Conservation (phyloP, 2,888 invertebrate genomes). For the Osmoderma eremita region DNA sequence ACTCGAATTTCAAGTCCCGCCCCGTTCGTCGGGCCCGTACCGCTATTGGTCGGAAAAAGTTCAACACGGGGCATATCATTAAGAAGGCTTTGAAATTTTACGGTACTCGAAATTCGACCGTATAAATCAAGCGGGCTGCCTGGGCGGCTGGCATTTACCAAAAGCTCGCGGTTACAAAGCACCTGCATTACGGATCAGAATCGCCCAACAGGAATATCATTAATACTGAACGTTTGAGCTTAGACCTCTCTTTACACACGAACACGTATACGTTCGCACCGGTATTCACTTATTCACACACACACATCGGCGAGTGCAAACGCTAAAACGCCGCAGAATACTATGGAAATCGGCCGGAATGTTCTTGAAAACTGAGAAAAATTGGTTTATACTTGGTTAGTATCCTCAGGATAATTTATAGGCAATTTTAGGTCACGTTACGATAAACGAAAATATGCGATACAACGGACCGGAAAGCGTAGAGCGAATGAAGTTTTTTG, state of each 20-base stretch:
- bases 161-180: constrained; percentile 47
- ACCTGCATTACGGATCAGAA: constrained; percentile 53
- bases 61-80: constrained; percentile 63
- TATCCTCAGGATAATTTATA: constrained; percentile 56
- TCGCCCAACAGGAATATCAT: constrained; percentile 56
- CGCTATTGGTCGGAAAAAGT: constrained; percentile 63
- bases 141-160: constrained; percentile 47
- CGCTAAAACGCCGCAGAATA: constrained; percentile 45
- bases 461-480: constrained; percentile 36
- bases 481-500: constrained; percentile 33
- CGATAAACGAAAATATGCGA: constrained; percentile 45
- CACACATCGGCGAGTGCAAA: constrained; percentile 17
- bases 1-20: constrained; percentile 55
- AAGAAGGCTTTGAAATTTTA: constrained; percentile 64
- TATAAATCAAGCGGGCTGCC: constrained; percentile 59
- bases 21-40: constrained; percentile 54
- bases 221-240: constrained; percentile 58
- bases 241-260: constrained; percentile 46
- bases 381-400: constrained; percentile 54
- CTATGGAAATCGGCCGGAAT: constrained; percentile 48
- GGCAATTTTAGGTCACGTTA: constrained; percentile 55
- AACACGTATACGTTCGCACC: constrained; percentile 4
- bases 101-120: constrained; percentile 61
- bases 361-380: constrained; percentile 60
- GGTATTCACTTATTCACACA: constrained; percentile 6